Base-by-base conservation (phyloP, 2,888 invertebrate genomes). In the Habrosyne pyritoides region DNA sequence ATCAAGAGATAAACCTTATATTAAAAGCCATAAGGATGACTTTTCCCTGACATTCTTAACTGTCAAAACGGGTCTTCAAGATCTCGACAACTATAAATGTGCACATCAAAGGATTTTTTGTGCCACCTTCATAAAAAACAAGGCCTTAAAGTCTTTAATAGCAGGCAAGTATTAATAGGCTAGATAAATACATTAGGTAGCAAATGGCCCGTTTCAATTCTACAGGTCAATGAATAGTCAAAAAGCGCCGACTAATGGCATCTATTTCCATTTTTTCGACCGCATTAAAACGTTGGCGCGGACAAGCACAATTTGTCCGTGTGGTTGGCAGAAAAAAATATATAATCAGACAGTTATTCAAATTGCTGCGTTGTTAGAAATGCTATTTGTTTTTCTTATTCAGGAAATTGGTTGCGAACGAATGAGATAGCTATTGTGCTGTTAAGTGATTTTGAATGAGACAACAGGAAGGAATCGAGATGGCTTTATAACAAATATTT, bases 301-400 rank as follows among this genome's bases (percentile, higher is more conserved):
- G 60, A 55, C 63, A 53, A 47, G 56, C 56, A 68, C 70, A 77
- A 79, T 79, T 78, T 81, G 75, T 71, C 55, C 71, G 57, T 68
- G 66, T 61, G 65, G 62, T 63, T 53, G 56, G 56, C 53, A 50
- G 54, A 58, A 67, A 66, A 67, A 67, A 61, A 24, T 5, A 36
- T 36, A 36, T 36, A 36, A 36, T 56, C 46, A 56, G 51, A 60
- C 59, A 55, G 63, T 64, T 64, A 64, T 57, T 61, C 54, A 53
- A 61, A 61, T 61, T 57, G 65, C 58, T 48, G 55, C 53, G 52
- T 53, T 52, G 53, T 60, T 61, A 59, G 53, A 60, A 56, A 54
- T 53, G 57, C 52, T 53, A 53, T 53, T 59, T 59, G 47, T 26
- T 60, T 64, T 67, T 61, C 64, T 60, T 48, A 51, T 51, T 46